A percentile compares a stretch with the other conserved stretches of the same genome.
Conservation (phyloP, 2,888 invertebrate genomes). For the Lithophane ornitopus region DNA sequence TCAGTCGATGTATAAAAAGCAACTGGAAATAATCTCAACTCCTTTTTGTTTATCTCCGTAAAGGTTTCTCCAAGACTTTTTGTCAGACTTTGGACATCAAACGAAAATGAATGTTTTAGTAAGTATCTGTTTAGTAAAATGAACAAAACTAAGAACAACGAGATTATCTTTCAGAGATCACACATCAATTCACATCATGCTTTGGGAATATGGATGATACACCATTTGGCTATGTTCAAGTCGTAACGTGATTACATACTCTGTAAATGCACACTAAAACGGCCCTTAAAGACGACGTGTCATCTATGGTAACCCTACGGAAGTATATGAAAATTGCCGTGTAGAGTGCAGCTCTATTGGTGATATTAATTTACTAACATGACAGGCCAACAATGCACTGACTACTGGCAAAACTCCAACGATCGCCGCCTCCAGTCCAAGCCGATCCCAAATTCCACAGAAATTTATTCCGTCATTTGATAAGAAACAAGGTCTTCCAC, state of each 20-base stretch:
- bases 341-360: slow-evolving; percentile 78
- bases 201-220: neutral
- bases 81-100: slow-evolving; percentile 20
- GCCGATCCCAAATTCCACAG: slow-evolving; percentile 72
- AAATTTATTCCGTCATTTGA: slow-evolving; percentile 77
- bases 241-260: neutral
- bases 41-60: slow-evolving; percentile 31
- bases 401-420: slow-evolving; percentile 84
- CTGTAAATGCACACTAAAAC: neutral
- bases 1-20: slow-evolving; percentile 29
- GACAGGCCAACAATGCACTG: slow-evolving; percentile 81
- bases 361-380: slow-evolving; percentile 87
- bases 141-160: slow-evolving; percentile 13
- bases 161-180: neutral
- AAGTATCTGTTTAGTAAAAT: neutral
- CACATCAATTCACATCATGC: too few species aligned
- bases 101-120: slow-evolving; percentile 12
- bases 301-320: slow-evolving; percentile 32
- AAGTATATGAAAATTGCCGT: slow-evolving; percentile 70
- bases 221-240: neutral
- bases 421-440: slow-evolving; percentile 70
- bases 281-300: neutral
- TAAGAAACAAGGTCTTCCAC: slow-evolving; percentile 74
- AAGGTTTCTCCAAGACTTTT: slow-evolving; percentile 19
- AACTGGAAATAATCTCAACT: slow-evolving; percentile 22